Base-by-base conservation (phyloP, 2,797 vertebrate genomes). In the Poliocrania exsul region DNA sequence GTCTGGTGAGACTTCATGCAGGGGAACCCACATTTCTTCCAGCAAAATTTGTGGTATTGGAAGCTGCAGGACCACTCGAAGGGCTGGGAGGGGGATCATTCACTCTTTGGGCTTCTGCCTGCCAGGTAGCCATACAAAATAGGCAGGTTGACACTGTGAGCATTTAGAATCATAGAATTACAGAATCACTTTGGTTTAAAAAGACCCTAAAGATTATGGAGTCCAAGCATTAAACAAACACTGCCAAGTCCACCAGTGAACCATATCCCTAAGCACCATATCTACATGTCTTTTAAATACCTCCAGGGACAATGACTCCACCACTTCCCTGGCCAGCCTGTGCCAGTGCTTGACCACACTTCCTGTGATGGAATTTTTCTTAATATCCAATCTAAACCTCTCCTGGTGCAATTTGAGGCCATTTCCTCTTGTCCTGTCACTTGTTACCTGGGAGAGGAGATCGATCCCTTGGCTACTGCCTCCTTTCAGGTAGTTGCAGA, bases 11-110 rank as follows among this genome's bases (percentile, higher is more conserved):
- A 60, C 8, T 81, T 24, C 6, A 13, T n/a, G 26, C 3, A 4
- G 29, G 13, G 17, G n/a, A 70, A 26, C 3, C 23, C 11, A 42
- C 31, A 51, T 38, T 28, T 64, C 51, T 67, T 54, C 44, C 0
- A 0, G 62, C 46, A 65, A 74, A 69, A 2, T 79, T 31, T 80
- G 40, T 3, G 1, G 6, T n/a, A 8, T 23, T 61, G 51, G 58
- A 84, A 90, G 19, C 13, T 7, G 24, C 57, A 86, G 46, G 46
- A 19, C 10, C 26, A 8, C 17, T 73, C 0, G 3, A 67, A 60
- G 53, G 13, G 16, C 26, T 2, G 6, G 53, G 26, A 71, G 5
- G 23, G 4, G 1, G 1, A 40, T 7, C 13, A 20, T 0, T 1
- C 2, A 90, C 19, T 74, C 4, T 60, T 67, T 3, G 3, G 46